Conservation (phyloP, 2,113 vertebrate genomes). For the Ctenomys sociabilis region DNA sequence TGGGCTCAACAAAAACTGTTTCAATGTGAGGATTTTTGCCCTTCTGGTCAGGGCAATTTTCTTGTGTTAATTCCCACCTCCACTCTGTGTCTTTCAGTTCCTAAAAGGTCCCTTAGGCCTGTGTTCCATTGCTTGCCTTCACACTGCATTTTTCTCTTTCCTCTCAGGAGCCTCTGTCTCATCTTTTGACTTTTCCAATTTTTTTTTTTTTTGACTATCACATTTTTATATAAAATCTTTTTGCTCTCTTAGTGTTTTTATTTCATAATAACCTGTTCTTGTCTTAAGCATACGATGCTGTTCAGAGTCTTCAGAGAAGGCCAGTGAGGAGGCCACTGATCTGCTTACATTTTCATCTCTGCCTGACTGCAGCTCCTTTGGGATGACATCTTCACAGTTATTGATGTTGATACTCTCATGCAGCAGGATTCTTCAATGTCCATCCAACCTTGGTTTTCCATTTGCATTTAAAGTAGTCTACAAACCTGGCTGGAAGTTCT, state of each 20-base stretch:
- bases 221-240: not conserved
- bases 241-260: not conserved
- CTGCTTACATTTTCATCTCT: not conserved
- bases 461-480: not conserved
- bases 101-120: not conserved
- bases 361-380: not conserved
- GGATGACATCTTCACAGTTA: not conserved
- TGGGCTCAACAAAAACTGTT: not conserved
- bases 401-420: not conserved
- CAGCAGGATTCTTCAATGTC: not conserved
- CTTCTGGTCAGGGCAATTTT: not conserved
- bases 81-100: conserved; percentile 37
- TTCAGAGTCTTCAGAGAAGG: not conserved
- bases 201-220: not conserved
- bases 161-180: not conserved
- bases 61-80: conserved; percentile 3
- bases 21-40: conserved; percentile 3
- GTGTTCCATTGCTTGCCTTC: not conserved
- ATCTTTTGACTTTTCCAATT: conserved; percentile 10
- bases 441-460: not conserved
- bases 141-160: not conserved
- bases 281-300: not conserved
- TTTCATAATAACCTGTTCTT: conserved; percentile 37
- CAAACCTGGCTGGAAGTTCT: not conserved
- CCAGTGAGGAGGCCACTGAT: not conserved